Evolutionary conservation across 2,888 invertebrate genomes (phyloP), one percentile per base, ranked within the genome.

Genomic region (Rhamphomyia laevipes): DNA sequence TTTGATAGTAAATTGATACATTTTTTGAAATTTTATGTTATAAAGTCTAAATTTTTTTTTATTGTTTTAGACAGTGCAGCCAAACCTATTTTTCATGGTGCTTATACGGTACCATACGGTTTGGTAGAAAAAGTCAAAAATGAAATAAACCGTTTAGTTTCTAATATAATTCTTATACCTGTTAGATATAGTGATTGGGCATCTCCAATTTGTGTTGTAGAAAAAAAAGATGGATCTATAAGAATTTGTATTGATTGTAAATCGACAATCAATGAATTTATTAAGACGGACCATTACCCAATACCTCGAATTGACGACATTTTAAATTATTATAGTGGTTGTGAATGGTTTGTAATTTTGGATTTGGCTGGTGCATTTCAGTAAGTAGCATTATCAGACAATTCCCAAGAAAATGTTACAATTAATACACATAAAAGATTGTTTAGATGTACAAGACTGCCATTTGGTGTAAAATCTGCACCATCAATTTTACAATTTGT

Each of bases 201-300:
- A 17, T 57, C 56, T 45, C 62, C 63, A 4, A 55, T 64, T 6
- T 60, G 63, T 1, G 51, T 61, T 41, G 61, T 63, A 2, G 58
- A 57, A 18, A 63, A 64, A 50, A 48, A 47, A 11, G 46, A 51
- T 37, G 48, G 49, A 6, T 48, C 51, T 17, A 50, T 53, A n/a
- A 21, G 64, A 45, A 54, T 65, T n/a, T 63, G 62, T 52, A 57
- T 61, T 4, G 61, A 67, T 57, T 61, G 58, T 41, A 62, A 62
- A 49, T 53, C 52, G 43, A 60, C 63, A 1, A 47, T 54, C 4
- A 55, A 55, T 46, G 51, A 47, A 13, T 46, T 51, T 47, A 44
- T 55, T 11, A 41, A 59, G 37, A 52, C 53, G 18, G 59, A 62
- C 18, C 58, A 60, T 41, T 61, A 59, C 45, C 60, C 60, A 12